Evolutionary conservation across 2,113 vertebrate genomes (phyloP).

Genomic region (Perognathus longimembris): DNA sequence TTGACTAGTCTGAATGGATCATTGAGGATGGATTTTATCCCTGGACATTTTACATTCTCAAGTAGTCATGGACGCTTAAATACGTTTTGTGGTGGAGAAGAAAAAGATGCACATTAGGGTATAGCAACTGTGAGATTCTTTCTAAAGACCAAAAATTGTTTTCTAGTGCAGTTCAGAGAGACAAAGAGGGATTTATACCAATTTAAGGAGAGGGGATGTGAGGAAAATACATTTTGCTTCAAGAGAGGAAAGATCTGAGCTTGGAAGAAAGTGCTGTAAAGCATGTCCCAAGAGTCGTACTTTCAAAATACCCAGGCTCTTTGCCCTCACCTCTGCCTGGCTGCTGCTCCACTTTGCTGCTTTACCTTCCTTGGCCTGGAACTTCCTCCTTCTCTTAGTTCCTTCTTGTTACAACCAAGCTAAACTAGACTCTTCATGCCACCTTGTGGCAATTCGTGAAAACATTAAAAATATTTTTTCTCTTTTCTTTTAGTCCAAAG

Average conservation of each 20-base stretch:
- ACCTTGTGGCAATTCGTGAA: constrained; percentile 41
- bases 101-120: neutral
- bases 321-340: rapidly evolving
- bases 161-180: neutral
- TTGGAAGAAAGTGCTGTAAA: neutral
- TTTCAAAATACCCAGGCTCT: neutral
- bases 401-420: neutral
- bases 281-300: neutral
- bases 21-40: neutral
- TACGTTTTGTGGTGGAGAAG: neutral
- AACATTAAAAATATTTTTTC: neutral
- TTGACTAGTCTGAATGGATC: neutral
- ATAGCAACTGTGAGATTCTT: neutral
- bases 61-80: neutral
- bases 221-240: neutral
- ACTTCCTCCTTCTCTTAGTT: too few species aligned
- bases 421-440: constrained; percentile 3
- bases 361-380: neutral
- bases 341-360: too few species aligned
- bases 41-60: neutral
- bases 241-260: neutral
- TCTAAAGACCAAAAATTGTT: neutral
- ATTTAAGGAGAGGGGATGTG: neutral
- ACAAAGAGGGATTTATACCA: neutral
- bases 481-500: neutral